A percentile compares a stretch with the other conserved stretches of the same genome.
These are phyloP conservation scores for rat (Rattus norvegicus) DNA, from an alignment of 2,113 vertebrate genomes.

Conservation along the genomic window DNA sequence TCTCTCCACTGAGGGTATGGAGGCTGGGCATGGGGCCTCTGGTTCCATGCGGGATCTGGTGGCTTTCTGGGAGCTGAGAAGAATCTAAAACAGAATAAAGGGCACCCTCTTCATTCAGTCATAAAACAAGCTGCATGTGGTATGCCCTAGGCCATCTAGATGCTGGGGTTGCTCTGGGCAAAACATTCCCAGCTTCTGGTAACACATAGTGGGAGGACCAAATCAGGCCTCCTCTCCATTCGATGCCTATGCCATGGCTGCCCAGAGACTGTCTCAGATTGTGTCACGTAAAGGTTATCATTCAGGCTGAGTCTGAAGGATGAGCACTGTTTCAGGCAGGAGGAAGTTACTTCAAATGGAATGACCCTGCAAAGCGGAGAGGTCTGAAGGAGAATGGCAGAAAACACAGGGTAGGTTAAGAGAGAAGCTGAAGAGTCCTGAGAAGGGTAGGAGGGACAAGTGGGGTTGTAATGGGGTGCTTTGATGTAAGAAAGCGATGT, in stretches of 20 bases:
- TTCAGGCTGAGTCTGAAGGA: not conserved
- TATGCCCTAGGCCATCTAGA: not conserved
- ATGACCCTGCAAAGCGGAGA: not conserved
- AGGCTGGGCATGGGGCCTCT: not conserved
- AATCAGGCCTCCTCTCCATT: not conserved
- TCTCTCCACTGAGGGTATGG: not conserved
- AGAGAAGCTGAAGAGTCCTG: not conserved
- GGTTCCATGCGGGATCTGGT: not conserved
- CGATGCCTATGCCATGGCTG: not conserved
- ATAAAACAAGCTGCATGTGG: rapidly evolving
- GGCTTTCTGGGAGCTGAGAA: not conserved
- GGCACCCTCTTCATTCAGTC: not conserved
- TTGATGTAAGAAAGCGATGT: not conserved
- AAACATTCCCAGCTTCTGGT: not conserved
- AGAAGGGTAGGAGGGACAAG: too few species aligned
- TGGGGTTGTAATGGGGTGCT: not conserved
- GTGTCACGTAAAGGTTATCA: not conserved
- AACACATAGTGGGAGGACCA: not conserved
- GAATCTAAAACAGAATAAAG: conserved; percentile 62
- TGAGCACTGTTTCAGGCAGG: not conserved
- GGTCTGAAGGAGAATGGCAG: not conserved
- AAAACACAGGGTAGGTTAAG: not conserved
- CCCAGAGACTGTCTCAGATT: not conserved
- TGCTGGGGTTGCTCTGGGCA: not conserved
- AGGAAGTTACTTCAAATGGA: not conserved